Evolutionary conservation across 2,797 vertebrate species (phyloP), one percentile per base, ranked within the genome.

Genomic region (Nannoperca australis): DNA sequence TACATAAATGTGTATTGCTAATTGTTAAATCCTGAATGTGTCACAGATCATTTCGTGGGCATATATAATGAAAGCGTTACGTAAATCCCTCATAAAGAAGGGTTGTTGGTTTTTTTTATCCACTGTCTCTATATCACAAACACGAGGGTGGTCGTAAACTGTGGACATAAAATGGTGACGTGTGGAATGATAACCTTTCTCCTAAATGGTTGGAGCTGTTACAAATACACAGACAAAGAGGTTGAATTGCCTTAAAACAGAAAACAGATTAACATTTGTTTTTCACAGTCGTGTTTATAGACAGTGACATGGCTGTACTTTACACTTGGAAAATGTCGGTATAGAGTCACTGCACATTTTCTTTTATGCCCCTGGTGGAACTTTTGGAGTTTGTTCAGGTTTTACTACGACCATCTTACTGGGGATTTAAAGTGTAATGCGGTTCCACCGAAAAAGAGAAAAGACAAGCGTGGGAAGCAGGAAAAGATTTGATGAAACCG

Each of bases 1-100:
- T 90, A 83, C 56, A 77, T 92, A 90, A 91, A 86, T 67, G 65
- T 51, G 20, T 66, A 64, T 42, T 60, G 77, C 74, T 90, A 91
- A 91, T 88, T 90, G 81, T 86, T 87, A 45, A 50, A 85, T 71
- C 55, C 70, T 53, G 70, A 73, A 74, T 81, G 85, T 89, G 85
- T 90, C 89, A 88, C 54, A 72, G 83, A 86, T 81, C 75, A 76
- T 75, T 83, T 76, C 9, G 53, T 85, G 79, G 76, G 79, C 54
- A 74, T 74, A 83, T 76, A 75, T 74, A 83, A 78, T 66, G 64
- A 64, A n/a, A 6, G 47, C 32, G 58, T 89, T 90, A 82, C 60
- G 53, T 91, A 90, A 89, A 84, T 59, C 61, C 76, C 44, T 12
- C 7, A 49, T 82, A 81, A 87, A 81, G 55, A 73, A 78, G 69